Evolutionary conservation across 2,113 vertebrate genomes (phyloP).

Genomic region (Origma solitaria): DNA sequence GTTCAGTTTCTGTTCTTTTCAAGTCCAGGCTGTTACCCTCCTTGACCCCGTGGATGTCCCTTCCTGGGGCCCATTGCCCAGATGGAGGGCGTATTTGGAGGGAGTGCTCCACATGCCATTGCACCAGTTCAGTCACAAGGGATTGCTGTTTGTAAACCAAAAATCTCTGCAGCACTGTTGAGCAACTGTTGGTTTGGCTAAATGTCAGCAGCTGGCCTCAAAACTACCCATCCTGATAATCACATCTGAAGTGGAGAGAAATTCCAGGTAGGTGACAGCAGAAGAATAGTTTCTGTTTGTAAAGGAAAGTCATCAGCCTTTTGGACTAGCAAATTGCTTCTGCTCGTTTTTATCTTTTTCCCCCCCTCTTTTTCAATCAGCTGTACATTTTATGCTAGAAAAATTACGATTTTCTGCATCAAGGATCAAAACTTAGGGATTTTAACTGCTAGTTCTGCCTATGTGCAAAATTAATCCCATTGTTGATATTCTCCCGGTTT

Average conservation of each 20-base stretch:
- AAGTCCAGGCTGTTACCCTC: neutral
- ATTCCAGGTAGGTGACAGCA: neutral
- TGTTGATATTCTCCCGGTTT: neutral
- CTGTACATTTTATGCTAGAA: neutral
- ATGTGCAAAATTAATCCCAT: slow-evolving; percentile 1
- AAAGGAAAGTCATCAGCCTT: neutral
- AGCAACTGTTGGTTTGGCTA: neutral
- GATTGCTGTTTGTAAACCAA: neutral
- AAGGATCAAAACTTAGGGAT: neutral
- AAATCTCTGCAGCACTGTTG: neutral
- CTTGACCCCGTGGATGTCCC: neutral
- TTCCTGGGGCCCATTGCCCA: neutral
- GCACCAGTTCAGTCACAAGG: neutral
- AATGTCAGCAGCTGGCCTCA: neutral
- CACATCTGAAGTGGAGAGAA: neutral
- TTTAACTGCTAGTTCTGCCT: neutral
- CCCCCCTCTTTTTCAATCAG: neutral
- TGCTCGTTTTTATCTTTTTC: neutral
- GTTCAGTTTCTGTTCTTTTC: neutral
- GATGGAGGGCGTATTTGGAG: neutral
- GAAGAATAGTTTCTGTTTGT: neutral
- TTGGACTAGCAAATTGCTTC: neutral
- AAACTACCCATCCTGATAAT: neutral
- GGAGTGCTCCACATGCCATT: neutral
- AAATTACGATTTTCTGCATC: neutral